Percentiles rank a stretch among this genome's conserved stretches.
Conservation (phyloP, 2,113 vertebrate species). For the Phalacrocorax brasilianus region DNA sequence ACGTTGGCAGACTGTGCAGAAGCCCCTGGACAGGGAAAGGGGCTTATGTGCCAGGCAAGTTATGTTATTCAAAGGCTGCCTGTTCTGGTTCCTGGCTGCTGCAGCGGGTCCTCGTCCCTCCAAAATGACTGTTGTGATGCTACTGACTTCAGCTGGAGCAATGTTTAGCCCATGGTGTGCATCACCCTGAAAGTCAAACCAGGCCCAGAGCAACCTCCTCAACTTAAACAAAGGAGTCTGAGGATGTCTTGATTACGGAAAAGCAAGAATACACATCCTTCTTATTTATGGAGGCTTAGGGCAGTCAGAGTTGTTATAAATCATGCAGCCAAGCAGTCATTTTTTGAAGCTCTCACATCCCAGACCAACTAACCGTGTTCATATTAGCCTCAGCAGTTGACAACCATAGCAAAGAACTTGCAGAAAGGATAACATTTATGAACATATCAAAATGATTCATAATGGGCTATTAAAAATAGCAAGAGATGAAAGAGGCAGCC, state of each 20-base stretch:
- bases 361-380: neutral
- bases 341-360: neutral
- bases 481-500: slow-evolving; percentile 30
- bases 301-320: neutral
- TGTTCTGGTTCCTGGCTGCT: neutral
- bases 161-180: neutral
- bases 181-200: neutral
- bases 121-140: neutral
- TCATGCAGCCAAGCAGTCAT: neutral
- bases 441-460: slow-evolving; percentile 50
- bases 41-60: neutral
- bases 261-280: neutral
- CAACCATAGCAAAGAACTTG: neutral
- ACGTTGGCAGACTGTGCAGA: neutral
- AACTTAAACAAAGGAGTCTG: neutral
- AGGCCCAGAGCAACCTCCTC: neutral
- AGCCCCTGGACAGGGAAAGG: neutral
- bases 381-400: slow-evolving; percentile 11
- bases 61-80: neutral
- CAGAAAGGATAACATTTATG: slow-evolving; percentile 49
- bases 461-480: slow-evolving; percentile 36
- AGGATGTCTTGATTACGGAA: neutral
- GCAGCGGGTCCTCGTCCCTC: neutral
- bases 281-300: neutral
- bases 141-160: neutral